Evolutionary conservation across 92 coral and sea anemone genomes (phyloP).

Genomic region (Umimayanthus chanpuru): DNA sequence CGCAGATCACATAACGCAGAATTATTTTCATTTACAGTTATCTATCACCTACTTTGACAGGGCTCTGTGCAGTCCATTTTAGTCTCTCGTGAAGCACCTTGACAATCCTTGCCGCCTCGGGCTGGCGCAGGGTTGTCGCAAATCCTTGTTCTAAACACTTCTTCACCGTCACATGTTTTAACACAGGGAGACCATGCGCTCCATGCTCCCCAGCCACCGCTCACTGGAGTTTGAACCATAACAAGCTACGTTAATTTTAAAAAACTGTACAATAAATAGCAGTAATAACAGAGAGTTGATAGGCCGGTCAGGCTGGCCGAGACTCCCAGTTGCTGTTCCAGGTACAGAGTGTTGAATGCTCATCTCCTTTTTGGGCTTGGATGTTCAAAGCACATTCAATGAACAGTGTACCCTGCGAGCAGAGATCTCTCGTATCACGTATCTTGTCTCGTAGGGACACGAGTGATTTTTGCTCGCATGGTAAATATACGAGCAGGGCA

Average conservation of each 20-base stretch:
- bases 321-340: too few species aligned
- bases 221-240: slow-evolving; percentile 42
- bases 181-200: slow-evolving; percentile 77
- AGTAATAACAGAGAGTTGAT: too few species aligned
- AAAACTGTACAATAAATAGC: neutral
- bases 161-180: slow-evolving; percentile 78
- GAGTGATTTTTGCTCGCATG: too few species aligned
- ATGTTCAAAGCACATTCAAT: too few species aligned
- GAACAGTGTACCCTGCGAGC: too few species aligned
- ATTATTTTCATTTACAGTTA: neutral
- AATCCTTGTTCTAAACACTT: slow-evolving; percentile 67
- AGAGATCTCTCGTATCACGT: too few species aligned
- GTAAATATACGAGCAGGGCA: too few species aligned
- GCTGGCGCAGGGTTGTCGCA: slow-evolving; percentile 76
- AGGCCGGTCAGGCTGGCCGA: too few species aligned
- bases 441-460: too few species aligned
- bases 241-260: neutral
- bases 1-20: neutral
- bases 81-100: slow-evolving; percentile 62
- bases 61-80: slow-evolving; percentile 79
- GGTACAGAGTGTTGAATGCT: too few species aligned
- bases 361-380: too few species aligned
- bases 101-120: slow-evolving; percentile 66
- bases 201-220: slow-evolving; percentile 90
- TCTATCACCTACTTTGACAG: slow-evolving; percentile 68